These are phyloP conservation scores for Clinocottus analis DNA, from an alignment of 2,113 vertebrate genomes.

Conservation along the genomic window DNA sequence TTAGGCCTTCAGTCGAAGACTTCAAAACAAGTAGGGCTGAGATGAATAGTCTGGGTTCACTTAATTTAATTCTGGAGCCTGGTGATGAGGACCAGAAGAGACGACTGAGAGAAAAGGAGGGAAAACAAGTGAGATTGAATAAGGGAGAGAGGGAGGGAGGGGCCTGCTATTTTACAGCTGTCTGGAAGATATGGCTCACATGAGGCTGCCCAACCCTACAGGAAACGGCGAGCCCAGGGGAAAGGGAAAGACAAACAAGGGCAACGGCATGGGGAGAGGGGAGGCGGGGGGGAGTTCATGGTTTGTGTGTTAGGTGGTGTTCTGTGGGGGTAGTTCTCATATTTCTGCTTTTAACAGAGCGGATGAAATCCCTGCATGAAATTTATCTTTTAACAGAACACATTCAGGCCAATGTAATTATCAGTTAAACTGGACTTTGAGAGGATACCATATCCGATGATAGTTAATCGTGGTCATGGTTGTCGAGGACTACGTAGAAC, in stretches of 20 bases:
- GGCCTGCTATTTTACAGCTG: slow-evolving; percentile 78
- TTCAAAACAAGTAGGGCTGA: slow-evolving; percentile 69
- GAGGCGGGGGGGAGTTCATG: slow-evolving; percentile 67
- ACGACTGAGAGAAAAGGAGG: slow-evolving; percentile 57
- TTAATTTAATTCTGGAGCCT: slow-evolving; percentile 75
- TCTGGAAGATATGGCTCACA: slow-evolving; percentile 83
- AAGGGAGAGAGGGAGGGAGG: slow-evolving; percentile 41
- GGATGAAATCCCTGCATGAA: slow-evolving; percentile 76
- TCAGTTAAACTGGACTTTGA: slow-evolving; percentile 15
- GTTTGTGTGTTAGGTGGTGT: slow-evolving; percentile 80
- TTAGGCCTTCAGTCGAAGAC: slow-evolving; percentile 62
- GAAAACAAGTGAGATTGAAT: slow-evolving; percentile 47
- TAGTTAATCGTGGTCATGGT: slow-evolving; percentile 24
- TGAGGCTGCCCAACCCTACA: slow-evolving; percentile 84
- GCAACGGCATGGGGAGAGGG: slow-evolving; percentile 70
- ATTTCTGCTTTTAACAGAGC: slow-evolving; percentile 73
- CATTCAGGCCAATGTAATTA: slow-evolving; percentile 48
- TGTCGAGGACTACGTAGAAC: slow-evolving; percentile 24
- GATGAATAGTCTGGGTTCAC: slow-evolving; percentile 66
- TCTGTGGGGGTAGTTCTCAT: slow-evolving; percentile 74
- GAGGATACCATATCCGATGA: slow-evolving; percentile 23
- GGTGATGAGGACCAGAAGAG: slow-evolving; percentile 76
- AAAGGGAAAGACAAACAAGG: slow-evolving; percentile 87
- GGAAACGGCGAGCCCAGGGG: slow-evolving; percentile 82
- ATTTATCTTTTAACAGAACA: slow-evolving; percentile 62